A percentile compares a stretch with the other conserved stretches of the same genome.
Conservation (phyloP, 1,140 invertebrate genomes). For the Odontomachus brunneus region DNA sequence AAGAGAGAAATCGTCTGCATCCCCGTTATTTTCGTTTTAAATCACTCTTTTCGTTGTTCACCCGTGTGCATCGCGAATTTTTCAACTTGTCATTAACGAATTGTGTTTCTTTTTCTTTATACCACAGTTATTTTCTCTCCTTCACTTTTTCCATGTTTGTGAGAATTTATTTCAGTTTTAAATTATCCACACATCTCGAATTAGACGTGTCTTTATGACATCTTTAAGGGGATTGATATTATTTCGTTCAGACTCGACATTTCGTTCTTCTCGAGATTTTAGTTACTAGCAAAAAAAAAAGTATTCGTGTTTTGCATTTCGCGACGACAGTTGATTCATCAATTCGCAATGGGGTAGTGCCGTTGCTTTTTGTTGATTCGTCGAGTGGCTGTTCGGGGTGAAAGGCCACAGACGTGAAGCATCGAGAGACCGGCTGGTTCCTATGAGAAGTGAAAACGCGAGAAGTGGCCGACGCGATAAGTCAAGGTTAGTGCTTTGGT, state of each 20-base stretch:
- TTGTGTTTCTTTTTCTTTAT: neutral
- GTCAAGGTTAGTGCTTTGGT: slow-evolving; percentile 45
- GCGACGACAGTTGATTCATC: neutral
- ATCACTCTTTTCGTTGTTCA: neutral
- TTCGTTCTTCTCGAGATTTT: too few relatives aligned
- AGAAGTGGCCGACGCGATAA: slow-evolving; percentile 61
- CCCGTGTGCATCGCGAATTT: slow-evolving; percentile 14
- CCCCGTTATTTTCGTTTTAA: slow-evolving; percentile 1
- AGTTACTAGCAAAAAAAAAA: too few relatives aligned
- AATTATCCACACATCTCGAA: too few relatives aligned
- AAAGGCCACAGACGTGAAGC: neutral
- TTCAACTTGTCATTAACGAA: neutral
- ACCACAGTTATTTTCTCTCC: neutral
- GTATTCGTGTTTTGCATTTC: too few relatives aligned
- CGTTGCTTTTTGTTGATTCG: slow-evolving; percentile 60
- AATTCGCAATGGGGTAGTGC: slow-evolving; percentile 19
- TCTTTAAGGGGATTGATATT: too few relatives aligned
- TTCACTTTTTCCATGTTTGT: neutral
- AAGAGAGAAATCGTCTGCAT: slow-evolving; percentile 47
- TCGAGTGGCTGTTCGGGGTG: slow-evolving; percentile 57
- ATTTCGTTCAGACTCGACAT: too few relatives aligned
- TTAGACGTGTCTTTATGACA: too few relatives aligned
- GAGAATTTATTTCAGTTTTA: neutral
- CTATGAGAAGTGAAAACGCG: slow-evolving; percentile 32
- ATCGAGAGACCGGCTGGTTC: slow-evolving; percentile 33